phyloP scores from a whole-genome alignment of 2,113 vertebrate genomes.

The Hiodon alosoides region DNA sequence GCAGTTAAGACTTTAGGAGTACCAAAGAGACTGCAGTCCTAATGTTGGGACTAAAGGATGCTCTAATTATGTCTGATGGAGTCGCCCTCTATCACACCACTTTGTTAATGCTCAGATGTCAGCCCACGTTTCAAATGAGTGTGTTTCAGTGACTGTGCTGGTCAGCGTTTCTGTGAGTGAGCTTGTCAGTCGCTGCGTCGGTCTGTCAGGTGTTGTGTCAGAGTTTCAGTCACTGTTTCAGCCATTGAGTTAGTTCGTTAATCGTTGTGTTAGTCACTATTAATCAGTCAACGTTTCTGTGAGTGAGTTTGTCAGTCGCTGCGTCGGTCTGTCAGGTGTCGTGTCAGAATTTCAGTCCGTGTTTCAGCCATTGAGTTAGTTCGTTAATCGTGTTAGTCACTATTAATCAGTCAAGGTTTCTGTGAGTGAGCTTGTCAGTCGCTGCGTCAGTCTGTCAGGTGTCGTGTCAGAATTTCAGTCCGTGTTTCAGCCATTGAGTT shows the following conservation, averaged over 20 bases:
- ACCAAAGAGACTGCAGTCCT: too few species aligned
- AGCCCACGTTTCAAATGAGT: too few species aligned
- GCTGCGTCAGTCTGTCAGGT: background rate
- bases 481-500: background rate
- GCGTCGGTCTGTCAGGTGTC: background rate
- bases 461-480: background rate
- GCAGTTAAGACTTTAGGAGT: too few species aligned
- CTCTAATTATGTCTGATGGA: too few species aligned
- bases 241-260: background rate
- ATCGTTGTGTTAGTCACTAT: background rate
- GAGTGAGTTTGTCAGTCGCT: background rate
- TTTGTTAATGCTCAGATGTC: too few species aligned
- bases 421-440: background rate
- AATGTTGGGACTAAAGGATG: too few species aligned
- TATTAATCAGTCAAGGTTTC: background rate
- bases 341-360: background rate
- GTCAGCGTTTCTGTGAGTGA: background rate
- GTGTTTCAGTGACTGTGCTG: too few species aligned
- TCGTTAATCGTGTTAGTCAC: background rate
- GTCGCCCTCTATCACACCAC: too few species aligned
- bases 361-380: background rate
- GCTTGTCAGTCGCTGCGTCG: background rate
- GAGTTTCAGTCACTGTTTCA: background rate
- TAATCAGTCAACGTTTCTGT: background rate
- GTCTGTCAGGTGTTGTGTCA: background rate